Evolutionary conservation across 2,797 vertebrate species (phyloP).

Genomic region (Mus caroli): DNA sequence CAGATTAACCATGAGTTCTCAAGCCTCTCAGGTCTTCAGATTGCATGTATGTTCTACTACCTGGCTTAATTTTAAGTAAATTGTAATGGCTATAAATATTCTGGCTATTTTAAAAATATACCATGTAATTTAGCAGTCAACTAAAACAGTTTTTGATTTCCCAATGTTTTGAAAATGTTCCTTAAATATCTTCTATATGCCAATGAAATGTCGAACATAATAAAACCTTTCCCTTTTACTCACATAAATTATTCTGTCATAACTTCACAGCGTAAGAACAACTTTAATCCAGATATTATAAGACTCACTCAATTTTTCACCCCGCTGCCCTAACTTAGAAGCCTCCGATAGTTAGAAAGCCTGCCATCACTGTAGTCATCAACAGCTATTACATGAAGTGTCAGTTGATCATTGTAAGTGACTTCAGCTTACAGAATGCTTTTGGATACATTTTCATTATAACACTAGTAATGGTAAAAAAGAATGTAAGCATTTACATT

Average conservation of each 20-base stretch:
- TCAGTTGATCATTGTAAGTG: neutral
- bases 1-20: neutral
- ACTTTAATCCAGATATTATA: conserved; percentile 53
- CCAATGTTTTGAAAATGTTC: conserved; percentile 16
- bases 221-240: neutral
- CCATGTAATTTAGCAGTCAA: conserved; percentile 13
- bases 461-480: conserved; percentile 11
- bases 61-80: neutral
- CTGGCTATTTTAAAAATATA: neutral
- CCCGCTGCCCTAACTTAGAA: neutral
- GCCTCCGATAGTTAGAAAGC: neutral
- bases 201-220: conserved; percentile 23
- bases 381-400: neutral
- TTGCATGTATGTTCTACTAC: neutral
- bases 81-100: neutral
- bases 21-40: neutral
- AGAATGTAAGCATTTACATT: conserved; percentile 35
- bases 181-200: neutral
- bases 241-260: conserved; percentile 4
- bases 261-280: neutral
- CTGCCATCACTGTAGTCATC: neutral
- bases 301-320: neutral
- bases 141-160: conserved; percentile 10
- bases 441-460: conserved; percentile 20
- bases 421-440: neutral